Conservation (phyloP, 1,140 invertebrate genomes). For the Drosophila dunni region DNA sequence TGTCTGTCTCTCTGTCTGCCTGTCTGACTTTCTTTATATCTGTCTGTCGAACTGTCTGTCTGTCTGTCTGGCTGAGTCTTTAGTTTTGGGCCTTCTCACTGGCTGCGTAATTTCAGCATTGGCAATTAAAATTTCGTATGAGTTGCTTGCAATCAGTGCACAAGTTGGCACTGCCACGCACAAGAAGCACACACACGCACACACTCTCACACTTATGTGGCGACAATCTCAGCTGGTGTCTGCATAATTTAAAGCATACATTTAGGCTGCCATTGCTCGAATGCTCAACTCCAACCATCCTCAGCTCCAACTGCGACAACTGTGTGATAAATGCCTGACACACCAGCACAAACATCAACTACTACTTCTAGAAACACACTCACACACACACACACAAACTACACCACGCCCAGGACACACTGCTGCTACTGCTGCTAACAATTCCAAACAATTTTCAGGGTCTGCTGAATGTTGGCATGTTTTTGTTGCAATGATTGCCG, state of each 20-base stretch:
- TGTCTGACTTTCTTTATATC: neutral
- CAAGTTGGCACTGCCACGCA: conserved; percentile 60
- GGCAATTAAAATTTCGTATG: conserved; percentile 83
- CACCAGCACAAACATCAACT: conserved; percentile 16
- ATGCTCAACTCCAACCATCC: conserved; percentile 22
- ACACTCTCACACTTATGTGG: conserved; percentile 38
- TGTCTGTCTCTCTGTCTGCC: conserved; percentile 10
- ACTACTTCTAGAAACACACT: neutral
- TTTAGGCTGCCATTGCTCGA: conserved; percentile 67
- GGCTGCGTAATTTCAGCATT: conserved; percentile 79
- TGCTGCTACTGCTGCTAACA: conserved; percentile 50
- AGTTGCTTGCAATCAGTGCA: conserved; percentile 81
- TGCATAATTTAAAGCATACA: conserved; percentile 83
- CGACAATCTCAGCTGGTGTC: conserved; percentile 81
- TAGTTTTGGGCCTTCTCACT: conserved; percentile 25
- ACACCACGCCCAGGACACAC: neutral
- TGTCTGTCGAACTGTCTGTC: conserved; percentile 32
- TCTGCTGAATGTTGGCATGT: conserved; percentile 41
- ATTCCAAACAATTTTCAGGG: conserved; percentile 68
- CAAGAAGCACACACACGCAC: conserved; percentile 21
- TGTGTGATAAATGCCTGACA: conserved; percentile 78
- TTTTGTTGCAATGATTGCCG: conserved; percentile 66
- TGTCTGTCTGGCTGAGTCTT: conserved; percentile 27
- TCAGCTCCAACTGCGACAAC: conserved; percentile 51
- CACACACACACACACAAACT: conserved; percentile 9